These are phyloP conservation scores for Neomonachus schauinslandi DNA, from an alignment of 2,113 vertebrate species.

Conservation along the genomic window DNA sequence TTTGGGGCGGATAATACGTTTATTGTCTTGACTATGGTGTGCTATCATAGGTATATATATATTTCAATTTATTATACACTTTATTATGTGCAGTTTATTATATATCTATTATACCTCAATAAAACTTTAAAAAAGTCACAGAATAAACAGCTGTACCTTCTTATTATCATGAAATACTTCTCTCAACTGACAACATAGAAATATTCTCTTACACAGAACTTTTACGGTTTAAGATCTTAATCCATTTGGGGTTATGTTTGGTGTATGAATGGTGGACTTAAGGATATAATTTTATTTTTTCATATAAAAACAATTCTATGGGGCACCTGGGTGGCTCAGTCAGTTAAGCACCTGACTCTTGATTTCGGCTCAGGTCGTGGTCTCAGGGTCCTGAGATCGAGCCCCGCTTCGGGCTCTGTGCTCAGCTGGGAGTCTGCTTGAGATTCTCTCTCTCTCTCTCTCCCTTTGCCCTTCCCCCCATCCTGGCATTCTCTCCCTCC, in stretches of 20 bases:
- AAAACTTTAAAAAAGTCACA: not conserved
- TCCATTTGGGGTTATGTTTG: not conserved
- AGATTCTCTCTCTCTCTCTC: not conserved
- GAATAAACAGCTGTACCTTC: not conserved
- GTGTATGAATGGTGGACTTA: not conserved
- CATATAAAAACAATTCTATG: not conserved
- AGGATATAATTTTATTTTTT: not conserved
- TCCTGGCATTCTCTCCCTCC: not conserved
- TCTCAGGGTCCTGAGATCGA: not conserved
- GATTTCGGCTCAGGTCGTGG: not conserved
- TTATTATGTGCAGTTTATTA: not conserved
- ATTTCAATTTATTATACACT: not conserved
- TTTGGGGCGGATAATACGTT: not conserved
- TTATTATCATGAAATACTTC: not conserved
- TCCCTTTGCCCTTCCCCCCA: not conserved
- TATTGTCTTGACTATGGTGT: not conserved
- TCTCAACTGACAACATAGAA: not conserved
- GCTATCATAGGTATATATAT: not conserved
- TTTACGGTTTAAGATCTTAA: not conserved
- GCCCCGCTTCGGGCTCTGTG: not conserved
- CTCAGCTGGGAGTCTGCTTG: not conserved
- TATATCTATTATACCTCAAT: not conserved
- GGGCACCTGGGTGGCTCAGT: not conserved
- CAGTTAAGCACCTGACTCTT: not conserved
- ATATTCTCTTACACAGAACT: not conserved